Evolutionary conservation across 2,888 invertebrate genomes (phyloP).

Genomic region (Alsophila aescularia): DNA sequence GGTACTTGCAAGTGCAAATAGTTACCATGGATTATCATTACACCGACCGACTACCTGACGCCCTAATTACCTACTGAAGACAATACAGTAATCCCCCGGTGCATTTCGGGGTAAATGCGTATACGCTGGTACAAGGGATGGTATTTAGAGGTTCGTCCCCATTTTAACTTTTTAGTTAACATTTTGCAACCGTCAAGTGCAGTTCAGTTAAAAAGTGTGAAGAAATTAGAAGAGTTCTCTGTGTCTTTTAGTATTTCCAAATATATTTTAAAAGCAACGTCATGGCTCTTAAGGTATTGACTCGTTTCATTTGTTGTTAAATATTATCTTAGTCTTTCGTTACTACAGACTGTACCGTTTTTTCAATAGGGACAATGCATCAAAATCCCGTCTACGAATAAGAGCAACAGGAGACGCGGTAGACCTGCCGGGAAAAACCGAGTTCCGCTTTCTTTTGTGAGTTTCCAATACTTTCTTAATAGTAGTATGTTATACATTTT

Average conservation of each 20-base stretch:
- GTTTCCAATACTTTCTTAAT: conserved; percentile 18
- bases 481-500: neutral
- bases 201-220: neutral
- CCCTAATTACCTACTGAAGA: conserved; percentile 15
- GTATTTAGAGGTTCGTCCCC: conserved; percentile 17
- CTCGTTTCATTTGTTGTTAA: too few relatives aligned
- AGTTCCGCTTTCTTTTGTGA: conserved; percentile 51
- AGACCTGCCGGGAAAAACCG: conserved; percentile 56
- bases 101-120: conserved; percentile 25
- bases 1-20: too few relatives aligned
- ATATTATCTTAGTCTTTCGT: neutral
- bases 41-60: conserved; percentile 16
- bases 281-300: neutral
- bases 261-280: neutral
- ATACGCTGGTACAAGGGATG: conserved; percentile 27
- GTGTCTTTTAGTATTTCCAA: neutral
- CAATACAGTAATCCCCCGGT: conserved; percentile 33
- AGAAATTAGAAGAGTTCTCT: neutral
- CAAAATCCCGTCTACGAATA: conserved; percentile 9
- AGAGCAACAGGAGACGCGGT: conserved; percentile 45
- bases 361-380: neutral
- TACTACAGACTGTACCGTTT: neutral
- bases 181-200: conserved; percentile 13
- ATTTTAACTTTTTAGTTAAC: conserved; percentile 20
- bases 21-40: neutral